A percentile compares a stretch with the other conserved stretches of the same genome.
phyloP scores from a whole-genome alignment of 2,797 vertebrate genomes.

The Anomalospiza imberbis region DNA sequence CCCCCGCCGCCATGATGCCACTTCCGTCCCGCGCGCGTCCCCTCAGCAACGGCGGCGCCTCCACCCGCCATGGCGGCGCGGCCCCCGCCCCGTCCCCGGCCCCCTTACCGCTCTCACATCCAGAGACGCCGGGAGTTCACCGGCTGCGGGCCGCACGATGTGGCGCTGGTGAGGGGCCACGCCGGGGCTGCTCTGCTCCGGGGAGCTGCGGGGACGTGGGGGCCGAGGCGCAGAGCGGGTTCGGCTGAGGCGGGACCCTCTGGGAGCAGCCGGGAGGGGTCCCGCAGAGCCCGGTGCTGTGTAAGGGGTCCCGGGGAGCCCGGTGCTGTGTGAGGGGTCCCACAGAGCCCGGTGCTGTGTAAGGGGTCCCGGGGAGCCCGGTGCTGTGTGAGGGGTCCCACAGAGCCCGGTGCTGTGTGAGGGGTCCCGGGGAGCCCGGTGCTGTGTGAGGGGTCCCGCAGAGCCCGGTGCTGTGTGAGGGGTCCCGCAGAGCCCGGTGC shows the following conservation, averaged over 20 bases:
- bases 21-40: background rate
- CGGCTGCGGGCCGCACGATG: background rate
- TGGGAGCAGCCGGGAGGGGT: too few relatives aligned
- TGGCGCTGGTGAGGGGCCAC: background rate
- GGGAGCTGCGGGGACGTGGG: too few relatives aligned
- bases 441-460: background rate
- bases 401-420: background rate
- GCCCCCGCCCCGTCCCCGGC: background rate
- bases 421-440: rapidly evolving
- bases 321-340: too few relatives aligned
- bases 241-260: too few relatives aligned
- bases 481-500: too few relatives aligned
- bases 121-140: background rate
- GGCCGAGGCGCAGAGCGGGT: too few relatives aligned
- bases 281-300: too few relatives aligned
- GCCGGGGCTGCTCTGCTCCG: background rate
- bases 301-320: too few relatives aligned
- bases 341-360: too few relatives aligned
- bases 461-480: too few relatives aligned
- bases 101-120: background rate
- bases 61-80: background rate
- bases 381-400: too few relatives aligned
- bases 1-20: background rate
- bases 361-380: too few relatives aligned
- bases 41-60: background rate